Percentiles rank a stretch among this genome's conserved stretches.
Evolutionary conservation across 2,888 invertebrate species (phyloP).

Genomic region (Idaea dimidiata): DNA sequence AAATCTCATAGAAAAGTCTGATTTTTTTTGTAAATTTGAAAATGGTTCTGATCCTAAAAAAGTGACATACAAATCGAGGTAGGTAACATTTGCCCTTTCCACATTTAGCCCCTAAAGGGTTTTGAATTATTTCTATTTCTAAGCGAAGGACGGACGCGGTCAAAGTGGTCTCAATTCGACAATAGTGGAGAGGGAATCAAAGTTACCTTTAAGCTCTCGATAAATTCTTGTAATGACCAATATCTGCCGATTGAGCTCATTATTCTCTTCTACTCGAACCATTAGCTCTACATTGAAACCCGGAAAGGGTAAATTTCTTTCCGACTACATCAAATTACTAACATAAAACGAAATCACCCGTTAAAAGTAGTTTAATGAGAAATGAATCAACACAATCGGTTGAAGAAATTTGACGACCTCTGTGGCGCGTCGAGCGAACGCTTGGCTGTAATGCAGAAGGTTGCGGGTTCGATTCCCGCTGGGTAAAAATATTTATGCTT

Average conservation of each 20-base stretch:
- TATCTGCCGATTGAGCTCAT: neutral
- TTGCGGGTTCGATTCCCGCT: too few relatives aligned
- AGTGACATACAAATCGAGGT: neutral
- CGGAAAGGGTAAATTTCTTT: neutral
- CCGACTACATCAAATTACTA: neutral
- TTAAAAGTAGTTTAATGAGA: neutral
- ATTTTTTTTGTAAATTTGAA: neutral
- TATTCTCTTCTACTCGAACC: neutral
- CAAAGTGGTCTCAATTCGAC: neutral
- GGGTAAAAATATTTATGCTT: too few relatives aligned
- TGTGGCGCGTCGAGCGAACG: too few relatives aligned
- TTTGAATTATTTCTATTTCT: neutral
- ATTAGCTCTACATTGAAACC: neutral
- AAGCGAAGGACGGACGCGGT: neutral
- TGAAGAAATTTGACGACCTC: too few relatives aligned
- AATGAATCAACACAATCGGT: too few relatives aligned
- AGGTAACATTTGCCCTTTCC: neutral
- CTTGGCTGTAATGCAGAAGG: too few relatives aligned
- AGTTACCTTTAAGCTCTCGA: neutral
- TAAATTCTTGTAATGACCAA: neutral
- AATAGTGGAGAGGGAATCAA: neutral
- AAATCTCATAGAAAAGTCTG: neutral
- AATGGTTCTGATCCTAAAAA: neutral
- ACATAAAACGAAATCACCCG: neutral
- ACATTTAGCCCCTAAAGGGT: neutral